These are phyloP conservation scores for Pterocles burchelli DNA, from an alignment of 2,113 vertebrate genomes.

Conservation along the genomic window DNA sequence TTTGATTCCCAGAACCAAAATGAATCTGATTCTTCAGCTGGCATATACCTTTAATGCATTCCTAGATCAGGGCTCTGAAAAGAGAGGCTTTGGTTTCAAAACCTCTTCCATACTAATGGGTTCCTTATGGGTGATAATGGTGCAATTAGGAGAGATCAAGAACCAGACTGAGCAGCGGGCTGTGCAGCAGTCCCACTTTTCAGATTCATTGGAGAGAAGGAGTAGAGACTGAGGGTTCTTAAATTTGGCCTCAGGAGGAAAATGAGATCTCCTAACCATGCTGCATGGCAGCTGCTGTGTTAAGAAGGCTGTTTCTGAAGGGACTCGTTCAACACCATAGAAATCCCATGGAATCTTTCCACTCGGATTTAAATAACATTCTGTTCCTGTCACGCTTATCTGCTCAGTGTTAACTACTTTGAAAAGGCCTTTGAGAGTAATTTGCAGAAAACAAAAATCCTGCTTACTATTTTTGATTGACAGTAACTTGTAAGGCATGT, in stretches of 20 bases:
- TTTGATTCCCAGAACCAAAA: conserved; percentile 73
- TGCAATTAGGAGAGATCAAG: conserved; percentile 16
- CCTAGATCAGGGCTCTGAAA: conserved; percentile 70
- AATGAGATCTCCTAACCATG: not conserved
- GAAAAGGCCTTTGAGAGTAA: not conserved
- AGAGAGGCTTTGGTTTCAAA: conserved; percentile 63
- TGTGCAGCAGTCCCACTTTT: not conserved
- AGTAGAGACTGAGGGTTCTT: not conserved
- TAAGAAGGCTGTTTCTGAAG: not conserved
- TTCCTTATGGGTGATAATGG: conserved; percentile 67
- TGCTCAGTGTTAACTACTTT: not conserved
- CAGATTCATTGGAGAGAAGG: not conserved
- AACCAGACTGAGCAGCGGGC: not conserved
- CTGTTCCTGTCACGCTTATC: not conserved
- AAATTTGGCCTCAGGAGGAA: not conserved
- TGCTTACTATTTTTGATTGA: not conserved
- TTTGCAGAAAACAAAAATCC: not conserved
- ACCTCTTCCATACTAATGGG: conserved; percentile 60
- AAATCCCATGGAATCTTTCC: not conserved
- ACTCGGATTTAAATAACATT: not conserved
- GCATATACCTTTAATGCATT: conserved; percentile 70
- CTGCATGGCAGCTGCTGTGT: not conserved
- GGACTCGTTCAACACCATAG: not conserved
- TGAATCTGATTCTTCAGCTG: conserved; percentile 74
- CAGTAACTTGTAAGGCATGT: not conserved